Evolutionary conservation across 2,888 invertebrate genomes (phyloP).

Genomic region (Blera fallax): DNA sequence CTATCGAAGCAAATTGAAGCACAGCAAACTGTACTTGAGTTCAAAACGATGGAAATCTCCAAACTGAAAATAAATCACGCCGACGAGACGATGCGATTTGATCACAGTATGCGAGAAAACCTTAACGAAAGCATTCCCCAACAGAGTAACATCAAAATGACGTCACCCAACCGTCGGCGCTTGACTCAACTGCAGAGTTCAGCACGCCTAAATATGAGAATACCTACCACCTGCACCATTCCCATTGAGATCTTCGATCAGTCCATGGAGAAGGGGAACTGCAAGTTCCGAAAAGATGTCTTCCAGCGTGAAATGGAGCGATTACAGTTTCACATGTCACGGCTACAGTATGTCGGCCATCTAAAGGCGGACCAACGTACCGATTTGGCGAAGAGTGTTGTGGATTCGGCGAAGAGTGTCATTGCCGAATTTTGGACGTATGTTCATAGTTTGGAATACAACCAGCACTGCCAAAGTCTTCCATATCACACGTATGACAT

Average conservation of each 20-base stretch:
- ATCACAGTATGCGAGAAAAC: conserved; percentile 70
- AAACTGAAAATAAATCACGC: conserved; percentile 77
- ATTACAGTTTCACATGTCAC: conserved; percentile 76
- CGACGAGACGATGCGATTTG: conserved; percentile 72
- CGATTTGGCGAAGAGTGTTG: conserved; percentile 39
- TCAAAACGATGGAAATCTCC: conserved; percentile 77
- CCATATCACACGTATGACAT: conserved; percentile 76
- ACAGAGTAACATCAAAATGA: conserved; percentile 28
- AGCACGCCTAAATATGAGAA: background rate
- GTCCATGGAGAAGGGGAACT: conserved; percentile 64
- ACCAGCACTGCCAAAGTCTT: conserved; percentile 76
- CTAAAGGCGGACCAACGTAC: conserved; percentile 12
- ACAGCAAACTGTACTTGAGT: conserved; percentile 77
- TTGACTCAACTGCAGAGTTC: conserved; percentile 16
- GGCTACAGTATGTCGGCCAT: conserved; percentile 72
- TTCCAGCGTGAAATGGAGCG: conserved; percentile 78
- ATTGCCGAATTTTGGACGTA: conserved; percentile 78
- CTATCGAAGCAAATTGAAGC: conserved; percentile 76
- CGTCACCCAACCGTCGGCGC: conserved; percentile 14
- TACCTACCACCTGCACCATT: background rate
- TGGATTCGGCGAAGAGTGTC: conserved; percentile 76
- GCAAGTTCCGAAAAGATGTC: conserved; percentile 68
- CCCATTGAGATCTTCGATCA: conserved; percentile 74
- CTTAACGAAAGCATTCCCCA: conserved; percentile 30
- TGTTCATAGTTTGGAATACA: conserved; percentile 77